These are phyloP conservation scores for Clusia tigrina DNA, from an alignment of 2,888 invertebrate species.

Conservation along the genomic window DNA sequence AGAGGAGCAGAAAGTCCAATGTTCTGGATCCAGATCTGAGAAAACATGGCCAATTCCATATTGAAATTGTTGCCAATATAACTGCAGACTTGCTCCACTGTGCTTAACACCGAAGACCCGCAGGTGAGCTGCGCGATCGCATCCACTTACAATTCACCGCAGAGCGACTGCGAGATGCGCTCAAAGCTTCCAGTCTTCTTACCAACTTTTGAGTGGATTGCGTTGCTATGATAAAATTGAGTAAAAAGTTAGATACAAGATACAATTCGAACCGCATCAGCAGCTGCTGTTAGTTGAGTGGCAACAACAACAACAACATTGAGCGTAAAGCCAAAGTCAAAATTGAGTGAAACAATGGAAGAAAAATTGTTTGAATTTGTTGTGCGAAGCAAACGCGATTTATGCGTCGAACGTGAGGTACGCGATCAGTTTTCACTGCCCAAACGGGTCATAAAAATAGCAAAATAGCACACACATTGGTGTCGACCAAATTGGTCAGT, in stretches of 20 bases:
- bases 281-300: no score
- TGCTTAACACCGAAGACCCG: not conserved
- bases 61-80: no score
- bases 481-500: conserved; percentile 1
- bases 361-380: conserved; percentile 14
- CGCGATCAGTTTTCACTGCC: conserved; percentile 15
- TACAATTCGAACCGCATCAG: no score
- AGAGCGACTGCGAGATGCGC: conserved; percentile 1
- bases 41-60: no score
- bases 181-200: not conserved
- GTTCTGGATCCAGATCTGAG: no score
- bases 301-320: no score
- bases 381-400: conserved; percentile 26
- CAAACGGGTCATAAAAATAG: no score
- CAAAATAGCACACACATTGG: not conserved
- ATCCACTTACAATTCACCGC: not conserved
- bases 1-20: no score
- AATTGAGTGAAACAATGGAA: no score
- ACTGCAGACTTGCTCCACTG: not conserved
- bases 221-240: conserved; percentile 18
- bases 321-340: no score
- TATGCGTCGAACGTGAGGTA: conserved; percentile 20
- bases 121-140: not conserved
- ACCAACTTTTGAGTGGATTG: not conserved
- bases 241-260: conserved; percentile 15